Conservation (phyloP, 35 echinoderm and acorn worm genomes). For the Heliocidaris tuberculata region DNA sequence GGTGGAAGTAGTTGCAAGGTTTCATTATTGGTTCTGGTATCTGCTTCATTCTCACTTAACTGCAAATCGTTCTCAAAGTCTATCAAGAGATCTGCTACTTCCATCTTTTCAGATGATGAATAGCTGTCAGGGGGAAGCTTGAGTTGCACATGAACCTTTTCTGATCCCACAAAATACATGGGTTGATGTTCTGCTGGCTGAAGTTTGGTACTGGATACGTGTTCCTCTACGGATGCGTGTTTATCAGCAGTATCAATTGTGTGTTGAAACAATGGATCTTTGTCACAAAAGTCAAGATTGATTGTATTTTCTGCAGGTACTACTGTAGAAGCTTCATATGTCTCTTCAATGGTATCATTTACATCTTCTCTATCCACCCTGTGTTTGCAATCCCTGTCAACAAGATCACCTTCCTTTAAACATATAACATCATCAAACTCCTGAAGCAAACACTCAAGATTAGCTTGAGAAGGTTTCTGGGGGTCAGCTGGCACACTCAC, state of each 20-base stretch:
- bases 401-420: neutral
- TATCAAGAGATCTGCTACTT: neutral
- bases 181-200: neutral
- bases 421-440: neutral
- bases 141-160: neutral
- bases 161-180: neutral
- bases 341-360: neutral
- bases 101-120: neutral
- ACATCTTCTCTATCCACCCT: neutral
- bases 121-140: neutral
- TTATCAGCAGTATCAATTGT: neutral
- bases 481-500: neutral
- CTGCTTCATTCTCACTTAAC: neutral
- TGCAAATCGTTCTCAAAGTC: neutral
- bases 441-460: neutral
- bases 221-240: neutral
- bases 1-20: neutral
- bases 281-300: neutral
- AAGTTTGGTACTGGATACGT: neutral
- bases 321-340: neutral
- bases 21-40: neutral
- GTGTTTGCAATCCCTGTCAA: neutral
- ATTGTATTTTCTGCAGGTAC: neutral
- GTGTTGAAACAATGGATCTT: neutral
- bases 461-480: neutral